Evolutionary conservation across 1,140 invertebrate species (phyloP).

Genomic region (Neuroterus valhalla): DNA sequence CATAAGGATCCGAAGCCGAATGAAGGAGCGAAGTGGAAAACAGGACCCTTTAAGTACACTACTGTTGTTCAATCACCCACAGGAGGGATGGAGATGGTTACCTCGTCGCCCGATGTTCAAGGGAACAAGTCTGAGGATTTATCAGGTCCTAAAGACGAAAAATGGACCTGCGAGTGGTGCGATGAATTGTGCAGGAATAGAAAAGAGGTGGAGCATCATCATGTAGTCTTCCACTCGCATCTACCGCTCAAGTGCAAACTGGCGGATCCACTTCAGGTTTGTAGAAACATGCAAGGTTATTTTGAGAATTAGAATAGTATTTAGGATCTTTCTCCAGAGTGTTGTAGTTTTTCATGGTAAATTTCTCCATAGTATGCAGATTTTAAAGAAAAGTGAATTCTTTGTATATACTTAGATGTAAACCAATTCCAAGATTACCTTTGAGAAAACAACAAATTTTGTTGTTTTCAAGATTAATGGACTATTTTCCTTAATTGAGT

Average conservation of each 20-base stretch:
- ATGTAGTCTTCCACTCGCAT: constrained; percentile 68
- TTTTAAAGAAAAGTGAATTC: no score
- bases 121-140: background rate
- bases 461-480: no score
- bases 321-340: no score
- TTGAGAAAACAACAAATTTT: no score
- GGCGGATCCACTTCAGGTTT: background rate
- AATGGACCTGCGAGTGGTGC: constrained; percentile 66
- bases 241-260: constrained; percentile 57
- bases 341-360: no score
- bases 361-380: no score
- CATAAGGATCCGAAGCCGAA: constrained; percentile 31
- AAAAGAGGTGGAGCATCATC: constrained; percentile 62
- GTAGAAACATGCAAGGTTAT: background rate
- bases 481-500: no score
- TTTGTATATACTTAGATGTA: no score
- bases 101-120: background rate
- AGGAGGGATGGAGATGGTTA: background rate
- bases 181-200: constrained; percentile 62
- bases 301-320: no score
- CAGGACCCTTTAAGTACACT: constrained; percentile 1
- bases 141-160: constrained; percentile 36
- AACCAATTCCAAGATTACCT: no score
- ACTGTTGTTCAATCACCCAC: constrained; percentile 27
- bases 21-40: constrained; percentile 32